These are phyloP conservation scores for Drosophila burlai DNA, from an alignment of 1,140 invertebrate species.

Conservation along the genomic window DNA sequence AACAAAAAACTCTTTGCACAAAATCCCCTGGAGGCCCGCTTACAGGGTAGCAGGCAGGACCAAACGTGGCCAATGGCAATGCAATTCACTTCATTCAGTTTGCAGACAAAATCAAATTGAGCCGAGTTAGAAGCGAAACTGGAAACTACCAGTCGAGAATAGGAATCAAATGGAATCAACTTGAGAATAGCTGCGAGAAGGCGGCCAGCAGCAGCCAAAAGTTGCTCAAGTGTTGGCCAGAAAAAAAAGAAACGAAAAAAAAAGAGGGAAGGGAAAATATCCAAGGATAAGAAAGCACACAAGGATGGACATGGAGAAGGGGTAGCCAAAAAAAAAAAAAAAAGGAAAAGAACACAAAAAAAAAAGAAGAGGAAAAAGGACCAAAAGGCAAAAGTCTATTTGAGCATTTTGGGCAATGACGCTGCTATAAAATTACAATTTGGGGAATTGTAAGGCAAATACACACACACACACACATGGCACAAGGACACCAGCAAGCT, in stretches of 20 bases:
- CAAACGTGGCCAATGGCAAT: slow-evolving; percentile 62
- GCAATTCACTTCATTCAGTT: slow-evolving; percentile 73
- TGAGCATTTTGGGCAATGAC: slow-evolving; percentile 80
- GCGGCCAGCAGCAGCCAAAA: slow-evolving; percentile 21
- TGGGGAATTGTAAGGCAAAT: slow-evolving; percentile 79
- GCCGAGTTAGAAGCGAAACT: slow-evolving; percentile 55
- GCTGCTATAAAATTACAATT: slow-evolving; percentile 82
- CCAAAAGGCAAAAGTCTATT: slow-evolving; percentile 69
- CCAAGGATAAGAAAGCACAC: slow-evolving; percentile 46
- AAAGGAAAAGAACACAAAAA: slow-evolving; percentile 16
- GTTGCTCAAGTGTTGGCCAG: slow-evolving; percentile 39
- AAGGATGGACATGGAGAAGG: slow-evolving; percentile 11
- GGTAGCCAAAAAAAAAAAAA: neutral
- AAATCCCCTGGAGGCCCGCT: neutral
- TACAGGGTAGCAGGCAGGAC: slow-evolving; percentile 29
- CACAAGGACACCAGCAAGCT: slow-evolving; percentile 36
- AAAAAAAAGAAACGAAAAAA: neutral
- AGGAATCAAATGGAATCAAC: slow-evolving; percentile 52
- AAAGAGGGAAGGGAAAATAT: neutral
- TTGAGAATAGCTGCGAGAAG: slow-evolving; percentile 16
- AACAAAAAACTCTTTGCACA: neutral
- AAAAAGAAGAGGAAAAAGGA: slow-evolving; percentile 32
- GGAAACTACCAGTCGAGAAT: slow-evolving; percentile 51
- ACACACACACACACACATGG: slow-evolving; percentile 33
- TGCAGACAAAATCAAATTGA: slow-evolving; percentile 78